These are phyloP conservation scores for Hydrozoanthus gracilis DNA, from an alignment of 92 coral and sea anemone species.

Conservation along the genomic window DNA sequence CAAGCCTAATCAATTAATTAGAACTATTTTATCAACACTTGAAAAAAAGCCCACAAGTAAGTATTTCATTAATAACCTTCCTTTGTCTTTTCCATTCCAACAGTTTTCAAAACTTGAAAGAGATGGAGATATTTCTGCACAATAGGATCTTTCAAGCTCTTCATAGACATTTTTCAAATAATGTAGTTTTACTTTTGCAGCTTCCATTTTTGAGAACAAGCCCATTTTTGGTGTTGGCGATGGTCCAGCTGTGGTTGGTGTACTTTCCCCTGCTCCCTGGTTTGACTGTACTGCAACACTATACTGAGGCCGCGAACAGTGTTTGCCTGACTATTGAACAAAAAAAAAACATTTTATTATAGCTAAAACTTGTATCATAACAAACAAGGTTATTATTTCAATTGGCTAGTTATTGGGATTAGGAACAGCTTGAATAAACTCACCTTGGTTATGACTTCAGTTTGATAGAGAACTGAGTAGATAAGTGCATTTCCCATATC, in stretches of 20 bases:
- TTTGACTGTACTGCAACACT: background rate
- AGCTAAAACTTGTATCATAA: too few relatives aligned
- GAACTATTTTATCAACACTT: too few relatives aligned
- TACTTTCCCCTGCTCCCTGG: background rate
- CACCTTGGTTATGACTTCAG: conserved; percentile 25
- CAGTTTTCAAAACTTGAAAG: conserved; percentile 64
- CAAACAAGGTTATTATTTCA: too few relatives aligned
- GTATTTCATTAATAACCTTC: conserved; percentile 60
- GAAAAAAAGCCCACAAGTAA: background rate
- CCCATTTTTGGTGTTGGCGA: conserved; percentile 28
- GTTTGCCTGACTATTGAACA: conserved; percentile 3
- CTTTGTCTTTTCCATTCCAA: conserved; percentile 87
- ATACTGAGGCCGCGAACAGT: conserved; percentile 5
- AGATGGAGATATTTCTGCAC: conserved; percentile 63
- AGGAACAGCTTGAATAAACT: background rate
- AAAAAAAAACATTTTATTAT: background rate
- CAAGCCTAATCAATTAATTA: too few relatives aligned
- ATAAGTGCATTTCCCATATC: conserved; percentile 20
- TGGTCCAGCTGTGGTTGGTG: conserved; percentile 38
- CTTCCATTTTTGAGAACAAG: conserved; percentile 65
- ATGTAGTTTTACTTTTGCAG: conserved; percentile 55
- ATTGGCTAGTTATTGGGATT: too few relatives aligned
- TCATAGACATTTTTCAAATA: conserved; percentile 50
- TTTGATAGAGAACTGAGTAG: conserved; percentile 24
- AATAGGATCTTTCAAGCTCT: conserved; percentile 64